Base-by-base conservation (phyloP, 2,888 invertebrate genomes). In the Megaustenia siamemsis region DNA sequence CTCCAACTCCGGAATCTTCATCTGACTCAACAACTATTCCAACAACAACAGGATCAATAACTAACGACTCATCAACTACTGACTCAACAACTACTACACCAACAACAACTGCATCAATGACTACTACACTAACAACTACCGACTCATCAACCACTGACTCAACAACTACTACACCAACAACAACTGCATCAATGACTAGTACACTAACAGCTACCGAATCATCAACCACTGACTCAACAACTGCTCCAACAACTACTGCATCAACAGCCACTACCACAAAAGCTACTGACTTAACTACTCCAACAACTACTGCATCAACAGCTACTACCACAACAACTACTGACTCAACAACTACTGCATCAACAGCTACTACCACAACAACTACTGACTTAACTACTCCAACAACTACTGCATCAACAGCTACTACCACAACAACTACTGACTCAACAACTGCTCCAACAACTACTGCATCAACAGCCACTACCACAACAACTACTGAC, bases 331-430 rank as follows among this genome's bases (percentile, higher is more conserved):
- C 53, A 56, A 4, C 56, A 56, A 8, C 21, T 21, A 21, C 56
- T 21, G 21, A 56, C 15, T 21, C 56, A 56, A 6, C 60, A 60
- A 60, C 60, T 21, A 56, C 21, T 4, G 3, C 49, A 15, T n/a
- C 8, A 49, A 49, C 15, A 49, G 6, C 49, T 10, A 49, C 49
- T 49, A 15, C 49, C 8, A 49, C 6, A 49, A 49, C 56, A 18
- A 56, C 71, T 45, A 56, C 82, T 63, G 56, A 53, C 56, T 56
- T 56, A 56, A 63, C 82, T 75, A 60, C 66, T 63, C 53, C 77
- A 49, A 69, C 83, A 78, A 77, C 45, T 68, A 53, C 76, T 66
- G 35, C 76, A 78, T 35, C 66, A 28, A 43, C 35, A 10, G 21
- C 43, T 38, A 69, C 21, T 24, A 8, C 38, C 18, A 28, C 53